Percentiles rank a stretch among this genome's conserved stretches.
Conservation (phyloP, 2,797 vertebrate species). For the Semotilus atromaculatus region DNA sequence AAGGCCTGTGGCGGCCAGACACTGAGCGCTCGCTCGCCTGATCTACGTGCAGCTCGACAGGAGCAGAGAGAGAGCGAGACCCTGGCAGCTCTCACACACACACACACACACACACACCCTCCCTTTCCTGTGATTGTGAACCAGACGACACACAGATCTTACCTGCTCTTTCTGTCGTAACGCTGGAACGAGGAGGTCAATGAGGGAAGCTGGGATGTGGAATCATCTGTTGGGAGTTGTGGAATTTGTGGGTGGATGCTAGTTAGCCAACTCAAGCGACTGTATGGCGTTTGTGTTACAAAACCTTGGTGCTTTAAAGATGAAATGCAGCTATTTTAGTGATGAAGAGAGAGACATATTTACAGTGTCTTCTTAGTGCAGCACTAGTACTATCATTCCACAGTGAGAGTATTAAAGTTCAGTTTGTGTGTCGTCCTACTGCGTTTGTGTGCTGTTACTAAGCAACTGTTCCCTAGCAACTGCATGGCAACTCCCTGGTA, state of each 20-base stretch:
- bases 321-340: neutral
- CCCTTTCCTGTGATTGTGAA: constrained; percentile 97
- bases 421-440: neutral
- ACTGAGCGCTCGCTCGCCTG: constrained; percentile 65
- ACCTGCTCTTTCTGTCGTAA: constrained; percentile 12
- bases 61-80: constrained; percentile 46
- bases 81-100: constrained; percentile 58
- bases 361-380: neutral
- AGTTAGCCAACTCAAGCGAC: constrained; percentile 19
- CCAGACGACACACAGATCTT: constrained; percentile 36
- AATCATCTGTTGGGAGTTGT: constrained; percentile 35
- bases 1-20: constrained; percentile 57
- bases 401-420: neutral
- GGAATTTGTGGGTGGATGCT: constrained; percentile 39
- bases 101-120: constrained; percentile 61
- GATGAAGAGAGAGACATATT: neutral
- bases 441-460: neutral
- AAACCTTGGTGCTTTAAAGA: constrained; percentile 4
- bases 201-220: constrained; percentile 51
- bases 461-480: neutral
- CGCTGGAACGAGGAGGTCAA: constrained; percentile 48
- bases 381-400: neutral
- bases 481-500: neutral
- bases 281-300: constrained; percentile 41
- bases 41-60: constrained; percentile 80